Percentiles rank a stretch among this genome's conserved stretches.
Conservation (phyloP, 2,113 vertebrate genomes). For the Cyprinus carpio region DNA sequence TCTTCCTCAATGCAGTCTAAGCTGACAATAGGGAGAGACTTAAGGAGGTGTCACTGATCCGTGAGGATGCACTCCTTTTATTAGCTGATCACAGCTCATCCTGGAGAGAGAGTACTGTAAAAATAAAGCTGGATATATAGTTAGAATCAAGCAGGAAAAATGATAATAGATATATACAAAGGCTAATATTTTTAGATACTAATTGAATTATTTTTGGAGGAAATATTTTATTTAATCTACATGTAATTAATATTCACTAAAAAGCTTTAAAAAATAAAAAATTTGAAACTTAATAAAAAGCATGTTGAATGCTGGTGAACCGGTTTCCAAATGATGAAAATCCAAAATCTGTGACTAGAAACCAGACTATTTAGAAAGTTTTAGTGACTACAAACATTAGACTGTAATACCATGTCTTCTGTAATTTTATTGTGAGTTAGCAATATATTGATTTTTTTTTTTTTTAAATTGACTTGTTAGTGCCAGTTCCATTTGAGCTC, state of each 20-base stretch:
- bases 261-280: no score
- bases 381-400: background rate
- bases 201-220: no score
- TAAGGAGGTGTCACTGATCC: constrained; percentile 8
- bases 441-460: constrained; percentile 32
- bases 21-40: background rate
- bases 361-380: background rate
- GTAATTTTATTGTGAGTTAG: background rate
- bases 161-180: no score
- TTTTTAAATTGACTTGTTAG: constrained; percentile 45
- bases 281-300: no score
- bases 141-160: background rate
- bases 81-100: constrained; percentile 27
- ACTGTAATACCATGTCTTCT: background rate
- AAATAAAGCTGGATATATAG: background rate
- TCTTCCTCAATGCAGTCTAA: background rate
- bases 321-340: background rate
- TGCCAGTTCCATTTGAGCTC: constrained; percentile 7
- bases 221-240: no score
- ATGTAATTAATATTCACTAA: no score
- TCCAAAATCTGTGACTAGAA: background rate
- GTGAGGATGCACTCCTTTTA: background rate
- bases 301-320: background rate
- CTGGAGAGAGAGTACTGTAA: background rate
- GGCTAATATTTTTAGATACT: no score